These are phyloP conservation scores for Malacoctenus gilli DNA, from an alignment of 2,797 vertebrate species.

Conservation along the genomic window DNA sequence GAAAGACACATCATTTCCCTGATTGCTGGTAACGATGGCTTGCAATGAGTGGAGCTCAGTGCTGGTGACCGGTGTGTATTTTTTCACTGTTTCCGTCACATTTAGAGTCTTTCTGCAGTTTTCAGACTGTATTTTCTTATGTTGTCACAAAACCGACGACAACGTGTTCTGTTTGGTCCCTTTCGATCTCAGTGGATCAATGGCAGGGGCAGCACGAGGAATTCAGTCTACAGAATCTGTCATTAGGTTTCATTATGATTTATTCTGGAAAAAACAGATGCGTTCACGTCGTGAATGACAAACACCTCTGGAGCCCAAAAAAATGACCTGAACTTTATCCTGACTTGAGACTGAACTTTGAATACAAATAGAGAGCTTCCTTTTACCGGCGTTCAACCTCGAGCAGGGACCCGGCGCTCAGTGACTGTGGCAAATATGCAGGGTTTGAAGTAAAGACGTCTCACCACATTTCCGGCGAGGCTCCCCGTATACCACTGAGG, in stretches of 20 bases:
- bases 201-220: too few relatives aligned
- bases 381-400: not conserved
- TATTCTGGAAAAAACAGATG: too few relatives aligned
- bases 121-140: too few relatives aligned
- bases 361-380: not conserved
- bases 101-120: not conserved
- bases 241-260: too few relatives aligned
- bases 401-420: not conserved
- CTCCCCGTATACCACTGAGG: constrained; percentile 68
- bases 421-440: constrained; percentile 25
- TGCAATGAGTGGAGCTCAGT: not conserved
- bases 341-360: too few relatives aligned
- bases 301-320: too few relatives aligned
- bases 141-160: too few relatives aligned
- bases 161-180: too few relatives aligned
- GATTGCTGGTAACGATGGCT: not conserved
- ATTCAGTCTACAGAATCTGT: too few relatives aligned
- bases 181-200: too few relatives aligned
- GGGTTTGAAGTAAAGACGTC: constrained; percentile 51
- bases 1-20: not conserved
- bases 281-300: too few relatives aligned
- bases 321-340: too few relatives aligned
- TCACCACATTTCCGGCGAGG: constrained; percentile 51
- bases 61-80: not conserved
- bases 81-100: not conserved